Evolutionary conservation across 1,140 invertebrate species (phyloP), one percentile per base, ranked within the genome.

Genomic region (Thrips palmi): DNA sequence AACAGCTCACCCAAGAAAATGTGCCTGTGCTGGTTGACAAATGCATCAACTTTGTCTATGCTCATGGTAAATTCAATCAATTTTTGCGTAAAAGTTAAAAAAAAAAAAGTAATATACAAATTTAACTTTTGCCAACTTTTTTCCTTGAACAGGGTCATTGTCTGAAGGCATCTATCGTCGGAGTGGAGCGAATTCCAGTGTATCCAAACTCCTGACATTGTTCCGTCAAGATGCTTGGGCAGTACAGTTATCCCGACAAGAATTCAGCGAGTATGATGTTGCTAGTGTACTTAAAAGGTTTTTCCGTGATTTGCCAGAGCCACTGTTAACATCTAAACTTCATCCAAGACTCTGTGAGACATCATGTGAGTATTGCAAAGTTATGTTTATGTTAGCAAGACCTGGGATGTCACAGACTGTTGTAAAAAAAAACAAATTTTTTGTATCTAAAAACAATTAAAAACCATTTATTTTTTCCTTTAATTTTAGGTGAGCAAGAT

Each of bases 11-110:
- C 4, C 71, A 75, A 45, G 79, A 86, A 42, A 71, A 87, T 54
- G 70, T 91, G 20, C 86, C 86, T 17, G 77, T 84, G 11, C 74
- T 91, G 37, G 77, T 92, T 2, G 82, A 89, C 45, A 88, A 86
- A 54, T 91, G 85, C 56, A 74, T 89, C 27, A 85, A 81, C 49
- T 88, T 87, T 49, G 74, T 91, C 39, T 82, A 80, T 46, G 70
- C 74, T 11, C 70, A 88, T 53, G 86, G 80, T 81, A 62, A 56
- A 55, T 45, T 15, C n/a, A 10, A 6, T 32, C 8, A 32, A 12
- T 5, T 8, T 23, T 28, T 37, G 12, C 11, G 14, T 37, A 12
- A 14, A 19, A 19, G 14, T 6, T 32, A 14, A 8, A 32, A 7
- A 14, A n/a, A 15, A n/a, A 32, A 32, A 32, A 32, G 6, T 32